Evolutionary conservation across 2,113 vertebrate genomes (phyloP), one percentile per base, ranked within the genome.

Genomic region (Potamarius usumacintae): DNA sequence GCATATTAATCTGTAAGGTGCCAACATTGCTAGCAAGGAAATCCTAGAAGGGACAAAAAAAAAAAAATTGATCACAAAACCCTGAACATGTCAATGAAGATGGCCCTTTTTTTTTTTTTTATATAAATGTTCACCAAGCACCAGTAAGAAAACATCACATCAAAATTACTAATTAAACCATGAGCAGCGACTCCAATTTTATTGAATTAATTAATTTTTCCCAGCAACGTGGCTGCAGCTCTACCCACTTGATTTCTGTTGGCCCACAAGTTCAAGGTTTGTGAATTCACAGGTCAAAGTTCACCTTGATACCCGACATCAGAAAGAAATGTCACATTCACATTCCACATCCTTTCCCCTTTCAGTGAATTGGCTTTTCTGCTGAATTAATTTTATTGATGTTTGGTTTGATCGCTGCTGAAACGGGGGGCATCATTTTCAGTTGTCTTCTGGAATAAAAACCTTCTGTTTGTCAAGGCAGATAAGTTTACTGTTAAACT

Each of bases 1-100:
- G 42, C 62, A 92, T 86, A 34, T 62, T 88, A 27, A 86, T 86
- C 88, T 84, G 53, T n/a, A 11, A 55, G 50, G 0, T 27, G 17
- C 6, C 8, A 57, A 80, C 53, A 57, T 8, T 79, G 53, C 5
- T 30, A 34, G 20, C 12, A 57, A 57, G 53, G 18, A 58, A 82
- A 62, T 81, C 17, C 11, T 15, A 27, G 25, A 0, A 76, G 48
- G 18, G 48, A 76, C 2, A 74, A 77, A 77, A 52, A 77, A 20
- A 48, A 25, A 5, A 5, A 76, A 50, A 17, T 52, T 25, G 25
- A 52, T 9, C 55, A 22, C 1, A 30, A 50, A 25, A 67, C 52
- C 25, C 20, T 34, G 0, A 6, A 58, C 60, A 18, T 42, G 18
- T 80, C 52, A 80, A 17, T 10, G 15, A 8, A 80, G 53, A 80